Evolutionary conservation across 2,797 vertebrate species (phyloP).

Genomic region (Florisuga fusca): DNA sequence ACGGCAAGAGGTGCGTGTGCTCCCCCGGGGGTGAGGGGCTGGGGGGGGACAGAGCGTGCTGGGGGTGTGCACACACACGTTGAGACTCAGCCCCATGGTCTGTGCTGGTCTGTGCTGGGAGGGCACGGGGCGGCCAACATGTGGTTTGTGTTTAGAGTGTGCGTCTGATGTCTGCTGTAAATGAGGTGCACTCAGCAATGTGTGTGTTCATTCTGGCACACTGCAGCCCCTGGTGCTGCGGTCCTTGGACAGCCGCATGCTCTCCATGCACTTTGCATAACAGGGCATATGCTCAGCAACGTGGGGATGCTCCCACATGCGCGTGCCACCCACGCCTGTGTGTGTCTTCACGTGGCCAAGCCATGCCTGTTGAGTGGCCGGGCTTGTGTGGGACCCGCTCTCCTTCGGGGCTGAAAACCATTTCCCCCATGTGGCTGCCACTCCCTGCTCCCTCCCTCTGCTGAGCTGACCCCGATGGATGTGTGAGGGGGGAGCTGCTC

Average conservation of each 20-base stretch:
- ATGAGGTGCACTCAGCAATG: neutral
- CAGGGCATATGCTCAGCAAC: rapidly evolving
- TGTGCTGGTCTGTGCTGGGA: neutral
- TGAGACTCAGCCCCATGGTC: too few species aligned
- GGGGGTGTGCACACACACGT: rapidly evolving
- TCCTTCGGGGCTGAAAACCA: neutral
- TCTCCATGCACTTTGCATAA: neutral
- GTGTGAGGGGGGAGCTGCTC: neutral
- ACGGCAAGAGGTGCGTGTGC: rapidly evolving
- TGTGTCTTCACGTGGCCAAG: rapidly evolving
- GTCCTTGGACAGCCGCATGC: neutral
- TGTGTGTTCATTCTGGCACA: neutral
- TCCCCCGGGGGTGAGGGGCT: neutral
- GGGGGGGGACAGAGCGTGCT: rapidly evolving
- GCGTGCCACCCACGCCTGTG: rapidly evolving
- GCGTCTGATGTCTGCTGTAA: neutral
- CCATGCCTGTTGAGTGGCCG: rapidly evolving
- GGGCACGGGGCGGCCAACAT: neutral
- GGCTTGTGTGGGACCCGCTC: rapidly evolving
- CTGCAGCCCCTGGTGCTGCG: rapidly evolving
- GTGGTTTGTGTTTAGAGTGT: constrained; percentile 42
- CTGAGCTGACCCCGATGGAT: neutral
- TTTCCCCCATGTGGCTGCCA: neutral
- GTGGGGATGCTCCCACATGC: rapidly evolving
- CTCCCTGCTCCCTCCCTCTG: neutral